Evolutionary conservation across 2,113 vertebrate species (phyloP).

Genomic region (Australoheros scitulus): DNA sequence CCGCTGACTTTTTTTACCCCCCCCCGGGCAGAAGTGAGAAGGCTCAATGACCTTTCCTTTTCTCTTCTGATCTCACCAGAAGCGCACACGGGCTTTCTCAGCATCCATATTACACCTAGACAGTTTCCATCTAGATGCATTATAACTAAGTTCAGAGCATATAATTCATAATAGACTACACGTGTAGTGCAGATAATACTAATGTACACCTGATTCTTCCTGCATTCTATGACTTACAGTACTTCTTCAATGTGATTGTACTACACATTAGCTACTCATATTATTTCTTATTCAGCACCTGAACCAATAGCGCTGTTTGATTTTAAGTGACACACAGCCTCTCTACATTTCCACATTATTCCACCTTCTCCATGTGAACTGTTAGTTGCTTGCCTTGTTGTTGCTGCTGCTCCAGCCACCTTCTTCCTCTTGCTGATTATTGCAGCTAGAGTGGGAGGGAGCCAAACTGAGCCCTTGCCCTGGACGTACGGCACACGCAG

Average conservation of each 20-base stretch:
- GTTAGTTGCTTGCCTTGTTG: slow-evolving; percentile 83
- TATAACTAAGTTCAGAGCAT: slow-evolving; percentile 31
- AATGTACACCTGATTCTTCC: slow-evolving; percentile 35
- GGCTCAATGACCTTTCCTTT: slow-evolving; percentile 12
- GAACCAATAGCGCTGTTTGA: slow-evolving; percentile 46
- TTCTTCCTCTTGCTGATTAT: slow-evolving; percentile 86
- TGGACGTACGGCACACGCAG: slow-evolving; percentile 80
- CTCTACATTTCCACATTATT: slow-evolving; percentile 66
- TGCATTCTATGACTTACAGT: slow-evolving; percentile 29
- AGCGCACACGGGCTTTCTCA: slow-evolving; percentile 18
- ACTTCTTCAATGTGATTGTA: slow-evolving; percentile 37
- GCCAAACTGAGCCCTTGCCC: slow-evolving; percentile 81
- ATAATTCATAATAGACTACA: slow-evolving; percentile 30
- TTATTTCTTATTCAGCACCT: slow-evolving; percentile 29
- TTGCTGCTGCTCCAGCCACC: slow-evolving; percentile 85
- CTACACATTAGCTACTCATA: slow-evolving; percentile 32
- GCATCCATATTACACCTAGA: slow-evolving; percentile 20
- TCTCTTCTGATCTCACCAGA: slow-evolving; percentile 40
- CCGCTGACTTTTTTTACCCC: not conserved
- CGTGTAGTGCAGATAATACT: slow-evolving; percentile 45
- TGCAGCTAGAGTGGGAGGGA: slow-evolving; percentile 85
- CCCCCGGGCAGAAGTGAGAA: slow-evolving; percentile 25
- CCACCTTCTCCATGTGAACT: slow-evolving; percentile 78
- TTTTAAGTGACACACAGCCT: slow-evolving; percentile 63
- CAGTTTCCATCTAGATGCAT: slow-evolving; percentile 4